phyloP scores from a whole-genome alignment of 2,888 invertebrate species.

The Abscondita cerata region DNA sequence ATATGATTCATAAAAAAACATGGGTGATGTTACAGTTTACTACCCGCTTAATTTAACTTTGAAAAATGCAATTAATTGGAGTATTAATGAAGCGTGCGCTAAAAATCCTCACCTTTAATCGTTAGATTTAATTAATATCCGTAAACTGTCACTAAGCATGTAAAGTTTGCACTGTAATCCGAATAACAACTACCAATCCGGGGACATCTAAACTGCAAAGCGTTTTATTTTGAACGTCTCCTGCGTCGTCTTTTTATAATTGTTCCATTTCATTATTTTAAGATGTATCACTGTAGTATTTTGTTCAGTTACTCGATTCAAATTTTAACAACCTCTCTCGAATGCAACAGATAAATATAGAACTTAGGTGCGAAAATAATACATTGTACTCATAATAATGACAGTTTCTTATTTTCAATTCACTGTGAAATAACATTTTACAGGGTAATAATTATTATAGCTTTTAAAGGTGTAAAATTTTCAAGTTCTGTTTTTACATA shows the following conservation, averaged over 20 bases:
- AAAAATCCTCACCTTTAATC: constrained; percentile 1
- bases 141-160: constrained; percentile 29
- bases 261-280: constrained; percentile 44
- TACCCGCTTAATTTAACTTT: constrained; percentile 13
- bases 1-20: constrained; percentile 24
- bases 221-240: constrained; percentile 61
- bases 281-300: constrained; percentile 20
- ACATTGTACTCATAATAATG: too few species aligned
- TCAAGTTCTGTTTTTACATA: too few species aligned
- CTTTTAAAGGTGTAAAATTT: too few species aligned
- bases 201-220: constrained; percentile 57
- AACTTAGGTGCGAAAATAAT: too few species aligned
- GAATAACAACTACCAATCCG: constrained; percentile 52
- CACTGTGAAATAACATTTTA: too few species aligned
- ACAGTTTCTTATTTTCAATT: too few species aligned
- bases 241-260: constrained; percentile 53
- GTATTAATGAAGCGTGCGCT: constrained; percentile 3
- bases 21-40: constrained; percentile 21
- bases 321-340: too few species aligned
- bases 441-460: too few species aligned
- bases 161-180: constrained; percentile 48
- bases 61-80: constrained; percentile 6
- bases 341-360: too few species aligned
- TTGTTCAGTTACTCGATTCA: background rate
- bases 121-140: background rate